Evolutionary conservation across 2,113 vertebrate genomes (phyloP), one percentile per base, ranked within the genome.

Genomic region (Miniopterus natalensis): DNA sequence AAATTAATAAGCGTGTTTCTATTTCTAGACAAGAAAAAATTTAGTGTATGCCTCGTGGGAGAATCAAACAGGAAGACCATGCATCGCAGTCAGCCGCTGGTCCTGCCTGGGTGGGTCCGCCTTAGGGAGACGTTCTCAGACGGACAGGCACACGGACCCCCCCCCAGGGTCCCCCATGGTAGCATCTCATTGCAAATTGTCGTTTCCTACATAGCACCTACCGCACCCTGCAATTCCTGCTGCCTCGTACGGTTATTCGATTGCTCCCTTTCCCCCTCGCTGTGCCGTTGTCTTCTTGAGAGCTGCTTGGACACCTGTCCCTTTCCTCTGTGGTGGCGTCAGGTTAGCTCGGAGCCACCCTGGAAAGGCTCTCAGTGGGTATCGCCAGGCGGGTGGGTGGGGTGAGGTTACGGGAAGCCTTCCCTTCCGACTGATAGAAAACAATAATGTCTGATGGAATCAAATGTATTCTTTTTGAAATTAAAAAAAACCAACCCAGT

Each of bases 101-200:
- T 73, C 13, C 23, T 49, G 3, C 1, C 31, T n/a, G n/a, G 17
- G 12, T 0, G 5, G 59, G 3, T 1, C n/a, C 18, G 18, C 20
- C 49, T 47, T 8, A 5, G 45, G 6, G 25, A 18, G 5, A 13
- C 0, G 0, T 2, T 12, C 21, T 29, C 36, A 66, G 47, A 27
- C 17, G 8, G 5, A 2, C 18, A 25, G 8, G 11, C 18, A 53
- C 49, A 9, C 47, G n/a, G 14, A 25, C 51, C 10, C 68, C 15
- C 23, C 11, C 20, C n/a, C 2, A 14, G 2, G 42, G 9, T 20
- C 49, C 18, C 80, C 88, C 2, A 0, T 15, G 53, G 68, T 4
- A 49, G 45, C 9, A 0, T 55, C 84, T 61, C 71, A 42, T 9
- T 73, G 84, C 77, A 59, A n/a, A 31, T 0, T 27, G 14, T 3